A percentile compares a stretch with the other conserved stretches of the same genome.
These are phyloP conservation scores for Podabrus alpinus DNA, from an alignment of 2,888 invertebrate genomes.

Conservation along the genomic window DNA sequence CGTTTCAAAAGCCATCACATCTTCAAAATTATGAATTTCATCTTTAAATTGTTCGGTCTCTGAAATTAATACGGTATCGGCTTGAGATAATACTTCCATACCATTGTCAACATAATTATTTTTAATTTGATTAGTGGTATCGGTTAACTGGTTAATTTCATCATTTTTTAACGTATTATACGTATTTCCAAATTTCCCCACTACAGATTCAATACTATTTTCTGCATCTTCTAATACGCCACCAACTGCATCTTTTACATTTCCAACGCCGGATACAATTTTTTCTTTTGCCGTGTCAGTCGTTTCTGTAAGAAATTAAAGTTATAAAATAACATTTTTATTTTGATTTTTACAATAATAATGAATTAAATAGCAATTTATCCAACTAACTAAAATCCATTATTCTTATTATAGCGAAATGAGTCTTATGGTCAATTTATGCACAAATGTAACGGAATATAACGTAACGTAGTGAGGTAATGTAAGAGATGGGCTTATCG, in stretches of 20 bases:
- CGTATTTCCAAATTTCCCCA: conserved; percentile 49
- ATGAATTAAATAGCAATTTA: too few relatives aligned
- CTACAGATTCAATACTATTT: conserved; percentile 46
- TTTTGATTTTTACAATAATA: not conserved
- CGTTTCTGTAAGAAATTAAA: conserved; percentile 42
- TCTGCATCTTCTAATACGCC: conserved; percentile 48
- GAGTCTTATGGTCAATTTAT: too few relatives aligned
- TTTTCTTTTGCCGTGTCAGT: conserved; percentile 47
- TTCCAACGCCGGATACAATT: conserved; percentile 45
- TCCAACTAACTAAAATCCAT: too few relatives aligned
- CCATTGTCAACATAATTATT: conserved; percentile 40
- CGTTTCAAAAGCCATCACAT: conserved; percentile 25
- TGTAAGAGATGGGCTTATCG: too few relatives aligned
- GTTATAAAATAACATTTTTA: not conserved
- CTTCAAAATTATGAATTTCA: conserved; percentile 2
- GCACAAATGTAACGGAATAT: too few relatives aligned
- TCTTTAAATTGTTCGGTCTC: conserved; percentile 39
- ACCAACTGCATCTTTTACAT: conserved; percentile 49
- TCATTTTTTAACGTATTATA: conserved; percentile 42
- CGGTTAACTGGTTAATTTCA: conserved; percentile 39
- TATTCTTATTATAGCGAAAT: too few relatives aligned
- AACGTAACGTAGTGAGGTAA: too few relatives aligned
- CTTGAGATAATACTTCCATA: conserved; percentile 49
- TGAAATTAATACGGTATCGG: conserved; percentile 48
- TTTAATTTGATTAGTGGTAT: conserved; percentile 41